A percentile compares a stretch with the other conserved stretches of the same genome.
Evolutionary conservation across 2,888 invertebrate species (phyloP).

Genomic region (Chelonus formosanus): DNA sequence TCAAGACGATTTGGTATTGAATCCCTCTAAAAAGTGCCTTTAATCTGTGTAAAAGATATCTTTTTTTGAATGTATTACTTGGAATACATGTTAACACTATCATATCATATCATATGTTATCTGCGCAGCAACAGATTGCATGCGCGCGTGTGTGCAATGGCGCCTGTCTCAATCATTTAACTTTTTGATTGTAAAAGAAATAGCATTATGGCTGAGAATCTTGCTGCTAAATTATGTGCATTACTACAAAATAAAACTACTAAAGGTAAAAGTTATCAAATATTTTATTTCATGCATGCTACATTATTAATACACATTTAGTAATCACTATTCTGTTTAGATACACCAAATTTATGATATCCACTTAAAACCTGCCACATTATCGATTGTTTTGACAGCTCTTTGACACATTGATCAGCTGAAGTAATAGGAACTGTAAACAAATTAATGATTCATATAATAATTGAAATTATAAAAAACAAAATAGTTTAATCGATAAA

Average conservation of each 20-base stretch:
- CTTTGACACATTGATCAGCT: neutral
- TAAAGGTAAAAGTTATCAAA: conserved; percentile 48
- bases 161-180: neutral
- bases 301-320: neutral
- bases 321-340: neutral
- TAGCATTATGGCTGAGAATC: conserved; percentile 58
- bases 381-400: conserved; percentile 11
- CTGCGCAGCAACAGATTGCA: too few relatives aligned
- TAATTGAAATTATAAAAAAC: neutral
- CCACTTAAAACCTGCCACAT: neutral
- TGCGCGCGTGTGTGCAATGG: neutral
- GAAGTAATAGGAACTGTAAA: neutral
- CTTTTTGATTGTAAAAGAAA: neutral
- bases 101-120: too few relatives aligned
- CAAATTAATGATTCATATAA: neutral
- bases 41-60: too few relatives aligned
- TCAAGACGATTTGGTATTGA: too few relatives aligned
- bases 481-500: neutral
- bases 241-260: conserved; percentile 53
- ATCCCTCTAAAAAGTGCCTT: too few relatives aligned
- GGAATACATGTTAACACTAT: too few relatives aligned
- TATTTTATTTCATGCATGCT: conserved; percentile 2
- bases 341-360: neutral
- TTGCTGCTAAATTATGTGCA: conserved; percentile 60
- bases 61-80: too few relatives aligned